Base-by-base conservation (phyloP, 1,140 invertebrate genomes). In the Philotrypesis tridentata region DNA sequence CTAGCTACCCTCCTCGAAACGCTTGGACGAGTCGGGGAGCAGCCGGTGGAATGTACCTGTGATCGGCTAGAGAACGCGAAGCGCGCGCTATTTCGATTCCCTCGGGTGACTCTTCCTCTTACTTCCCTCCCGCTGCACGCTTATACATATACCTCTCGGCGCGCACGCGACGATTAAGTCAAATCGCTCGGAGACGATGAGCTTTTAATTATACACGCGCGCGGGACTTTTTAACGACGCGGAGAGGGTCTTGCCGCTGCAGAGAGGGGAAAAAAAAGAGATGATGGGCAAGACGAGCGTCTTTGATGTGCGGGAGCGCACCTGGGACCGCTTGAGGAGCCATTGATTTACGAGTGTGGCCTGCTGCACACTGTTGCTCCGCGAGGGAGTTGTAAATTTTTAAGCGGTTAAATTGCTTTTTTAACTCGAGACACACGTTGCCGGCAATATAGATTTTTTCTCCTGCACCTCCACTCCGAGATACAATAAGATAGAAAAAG, bases 1-100 rank as follows among this genome's bases (percentile, higher is more conserved):
- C 37, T 14, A 12, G 25, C 7, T 31, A 31, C 40, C 25, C 25
- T 9, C 67, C 43, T 33, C 68, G 31, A n/a, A 0, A 21, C 29
- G 55, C n/a, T 27, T 61, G 23, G 7, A 11, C 11, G 60, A n/a
- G 65, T 80, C 80, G 17, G 7, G 17, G 14, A 55, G 21, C 78
- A 85, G 79, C 83, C 80, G 68, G 74, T 68, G 29, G 23, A 14
- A 55, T 75, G 68, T 78, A 82, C 81, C 75, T 82, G 68, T 82
- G 8, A 78, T 78, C 81, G 81, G 67, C 82, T 60, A 72, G 63
- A 14, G 23, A 43, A 72, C 70, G 23, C 37, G 37, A 43, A 43
- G 48, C 48, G 48, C 48, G 48, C 17, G 48, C 48, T 55, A 55
- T 55, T 55, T 55, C 48, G 21, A 72, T 72, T 70, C 67, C 67